Evolutionary conservation across 37 sponge, comb jelly and placozoan genomes (phyloP).

Genomic region (Diacarnus erythraeanus): DNA sequence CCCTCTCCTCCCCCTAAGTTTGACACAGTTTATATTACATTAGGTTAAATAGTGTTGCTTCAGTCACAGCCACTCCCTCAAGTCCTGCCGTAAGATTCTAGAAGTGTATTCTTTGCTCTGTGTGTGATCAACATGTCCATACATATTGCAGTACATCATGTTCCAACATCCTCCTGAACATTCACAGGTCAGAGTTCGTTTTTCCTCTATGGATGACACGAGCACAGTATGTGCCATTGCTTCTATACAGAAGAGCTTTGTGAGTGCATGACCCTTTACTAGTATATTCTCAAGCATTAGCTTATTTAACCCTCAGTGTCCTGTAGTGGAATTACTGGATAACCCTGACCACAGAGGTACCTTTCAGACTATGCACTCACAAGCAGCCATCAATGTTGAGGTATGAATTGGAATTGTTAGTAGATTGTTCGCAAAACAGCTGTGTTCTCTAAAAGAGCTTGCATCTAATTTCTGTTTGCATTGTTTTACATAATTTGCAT

Average conservation of each 20-base stretch:
- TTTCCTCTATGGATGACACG: conserved; percentile 1
- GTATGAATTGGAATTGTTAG: not conserved
- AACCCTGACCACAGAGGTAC: conserved; percentile 56
- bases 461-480: no score
- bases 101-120: not conserved
- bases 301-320: conserved; percentile 21
- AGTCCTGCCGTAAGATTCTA: conserved; percentile 9
- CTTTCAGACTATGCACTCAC: conserved; percentile 58
- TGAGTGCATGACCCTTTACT: not conserved
- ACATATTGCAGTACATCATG: not conserved
- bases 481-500: no score
- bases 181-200: not conserved
- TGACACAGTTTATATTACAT: no score
- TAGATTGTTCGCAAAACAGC: no score
- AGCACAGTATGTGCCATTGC: conserved; percentile 18
- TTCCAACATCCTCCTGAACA: not conserved
- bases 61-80: conserved; percentile 18
- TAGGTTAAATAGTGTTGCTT: not conserved
- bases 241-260: conserved; percentile 10
- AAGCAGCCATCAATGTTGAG: conserved; percentile 47
- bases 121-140: not conserved
- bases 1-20: no score
- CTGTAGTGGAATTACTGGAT: conserved; percentile 50
- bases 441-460: no score
- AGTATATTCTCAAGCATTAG: not conserved